Conservation (phyloP, 2,888 invertebrate species). For the Griposia aprilina region DNA sequence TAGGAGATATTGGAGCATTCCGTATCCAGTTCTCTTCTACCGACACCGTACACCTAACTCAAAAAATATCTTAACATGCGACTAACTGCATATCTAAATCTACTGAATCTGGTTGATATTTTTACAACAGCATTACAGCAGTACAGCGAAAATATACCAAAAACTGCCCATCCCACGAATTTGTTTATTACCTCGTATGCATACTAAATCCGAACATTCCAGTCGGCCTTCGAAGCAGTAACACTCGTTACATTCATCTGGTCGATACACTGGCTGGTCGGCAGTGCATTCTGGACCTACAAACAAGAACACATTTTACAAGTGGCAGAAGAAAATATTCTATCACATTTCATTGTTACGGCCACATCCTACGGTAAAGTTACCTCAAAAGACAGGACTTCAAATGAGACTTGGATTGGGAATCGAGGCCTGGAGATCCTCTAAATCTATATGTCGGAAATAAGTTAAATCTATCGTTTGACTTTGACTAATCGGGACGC, state of each 20-base stretch:
- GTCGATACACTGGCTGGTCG: neutral
- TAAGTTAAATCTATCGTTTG: too few species aligned
- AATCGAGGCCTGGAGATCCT: too few species aligned
- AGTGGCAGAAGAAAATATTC: neutral
- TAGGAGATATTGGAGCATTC: neutral
- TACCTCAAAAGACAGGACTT: neutral
- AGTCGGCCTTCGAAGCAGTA: constrained; percentile 32
- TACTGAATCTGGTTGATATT: neutral
- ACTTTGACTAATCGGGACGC: too few species aligned
- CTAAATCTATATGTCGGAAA: too few species aligned
- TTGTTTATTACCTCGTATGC: constrained; percentile 46
- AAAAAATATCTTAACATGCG: neutral
- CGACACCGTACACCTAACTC: neutral
- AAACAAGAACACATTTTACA: constrained; percentile 1
- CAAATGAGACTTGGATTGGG: neutral
- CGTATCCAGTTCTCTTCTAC: neutral
- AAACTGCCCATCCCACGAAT: neutral
- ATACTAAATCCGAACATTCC: constrained; percentile 35
- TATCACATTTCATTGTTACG: neutral
- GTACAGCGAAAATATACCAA: neutral
- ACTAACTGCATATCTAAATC: neutral
- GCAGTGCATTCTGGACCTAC: constrained; percentile 20
- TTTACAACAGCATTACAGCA: neutral
- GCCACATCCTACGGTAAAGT: neutral
- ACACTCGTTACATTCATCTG: constrained; percentile 47